Conservation (phyloP, 1,140 invertebrate species). For the Ceratina japonica region DNA sequence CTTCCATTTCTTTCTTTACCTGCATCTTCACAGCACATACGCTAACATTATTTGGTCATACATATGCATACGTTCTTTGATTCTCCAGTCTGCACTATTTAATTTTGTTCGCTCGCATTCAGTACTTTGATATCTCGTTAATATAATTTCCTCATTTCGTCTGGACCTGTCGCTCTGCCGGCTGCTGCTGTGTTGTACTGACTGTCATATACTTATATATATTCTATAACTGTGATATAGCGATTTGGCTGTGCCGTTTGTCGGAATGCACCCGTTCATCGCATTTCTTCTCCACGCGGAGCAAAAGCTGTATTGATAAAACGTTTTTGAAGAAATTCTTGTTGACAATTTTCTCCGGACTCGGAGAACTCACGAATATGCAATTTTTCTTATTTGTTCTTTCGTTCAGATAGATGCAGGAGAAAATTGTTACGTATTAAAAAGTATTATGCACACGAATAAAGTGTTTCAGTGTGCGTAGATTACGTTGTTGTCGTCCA, state of each 20-base stretch:
- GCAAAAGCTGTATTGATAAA: neutral
- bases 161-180: conserved; percentile 27
- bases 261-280: conserved; percentile 46
- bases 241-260: conserved; percentile 38
- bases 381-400: neutral
- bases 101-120: neutral
- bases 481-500: conserved; percentile 12
- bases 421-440: conserved; percentile 2
- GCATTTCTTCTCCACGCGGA: conserved; percentile 17
- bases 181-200: conserved; percentile 47
- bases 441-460: neutral
- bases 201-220: conserved; percentile 28
- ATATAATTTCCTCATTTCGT: conserved; percentile 26
- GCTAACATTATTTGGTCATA: neutral
- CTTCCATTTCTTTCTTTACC: too few species aligned
- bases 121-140: conserved; percentile 30
- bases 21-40: too few species aligned
- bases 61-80: neutral
- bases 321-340: neutral
- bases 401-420: neutral
- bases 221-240: conserved; percentile 27
- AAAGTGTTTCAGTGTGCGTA: neutral
- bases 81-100: neutral
- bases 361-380: too few species aligned
- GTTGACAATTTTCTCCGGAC: conserved; percentile 6